A percentile compares a stretch with the other conserved stretches of the same genome.
phyloP scores from a whole-genome alignment of 2,888 invertebrate genomes.

The Norana najaformis region DNA sequence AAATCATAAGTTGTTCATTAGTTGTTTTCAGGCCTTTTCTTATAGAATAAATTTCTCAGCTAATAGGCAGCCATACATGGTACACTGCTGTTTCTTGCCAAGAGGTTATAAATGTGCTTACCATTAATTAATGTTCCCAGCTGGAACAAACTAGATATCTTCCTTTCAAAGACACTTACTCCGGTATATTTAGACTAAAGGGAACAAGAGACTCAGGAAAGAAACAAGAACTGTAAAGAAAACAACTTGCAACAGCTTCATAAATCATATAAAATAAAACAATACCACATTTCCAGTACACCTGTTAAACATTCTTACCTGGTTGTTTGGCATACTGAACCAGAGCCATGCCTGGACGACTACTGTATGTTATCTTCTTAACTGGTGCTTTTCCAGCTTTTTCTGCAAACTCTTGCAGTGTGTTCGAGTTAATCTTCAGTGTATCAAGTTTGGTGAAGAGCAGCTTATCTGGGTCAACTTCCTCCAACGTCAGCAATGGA shows the following conservation, averaged over 20 bases:
- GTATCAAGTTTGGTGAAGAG: constrained; percentile 24
- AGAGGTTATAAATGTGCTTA: neutral
- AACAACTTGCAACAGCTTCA: neutral
- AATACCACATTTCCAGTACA: neutral
- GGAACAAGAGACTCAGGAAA: neutral
- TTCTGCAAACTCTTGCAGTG: neutral
- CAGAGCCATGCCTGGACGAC: neutral
- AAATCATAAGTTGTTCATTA: neutral
- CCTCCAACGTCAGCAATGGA: neutral
- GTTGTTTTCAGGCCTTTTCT: neutral
- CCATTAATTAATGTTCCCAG: neutral
- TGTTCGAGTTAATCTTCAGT: neutral
- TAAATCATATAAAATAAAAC: neutral
- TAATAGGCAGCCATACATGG: neutral
- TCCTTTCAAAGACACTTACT: neutral
- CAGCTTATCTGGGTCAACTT: constrained; percentile 24
- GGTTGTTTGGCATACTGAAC: constrained; percentile 7
- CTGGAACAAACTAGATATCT: neutral
- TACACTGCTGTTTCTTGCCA: neutral
- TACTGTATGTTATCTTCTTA: constrained; percentile 19
- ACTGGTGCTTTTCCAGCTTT: constrained; percentile 19
- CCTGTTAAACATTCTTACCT: constrained; percentile 8
- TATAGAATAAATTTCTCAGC: neutral
- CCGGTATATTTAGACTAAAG: too few relatives aligned
- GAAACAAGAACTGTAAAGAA: neutral